Conservation (phyloP, 2,113 vertebrate species). For the Dicrurus megarhynchus region DNA sequence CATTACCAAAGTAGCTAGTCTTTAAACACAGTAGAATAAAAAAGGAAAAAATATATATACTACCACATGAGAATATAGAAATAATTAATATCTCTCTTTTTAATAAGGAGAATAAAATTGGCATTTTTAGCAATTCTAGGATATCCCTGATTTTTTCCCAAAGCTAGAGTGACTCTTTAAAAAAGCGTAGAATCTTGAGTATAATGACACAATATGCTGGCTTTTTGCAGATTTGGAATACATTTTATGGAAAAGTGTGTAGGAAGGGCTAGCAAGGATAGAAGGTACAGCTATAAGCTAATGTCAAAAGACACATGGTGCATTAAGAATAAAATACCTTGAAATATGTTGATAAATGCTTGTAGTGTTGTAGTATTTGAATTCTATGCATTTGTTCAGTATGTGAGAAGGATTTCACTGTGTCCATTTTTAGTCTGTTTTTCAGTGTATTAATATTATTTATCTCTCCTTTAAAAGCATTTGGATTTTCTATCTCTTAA, state of each 20-base stretch:
- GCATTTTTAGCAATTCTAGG: not conserved
- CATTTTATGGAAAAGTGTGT: not conserved
- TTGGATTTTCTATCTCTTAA: not conserved
- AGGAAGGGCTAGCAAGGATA: not conserved
- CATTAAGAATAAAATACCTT: not conserved
- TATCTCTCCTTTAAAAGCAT: not conserved
- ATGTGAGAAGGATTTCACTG: not conserved
- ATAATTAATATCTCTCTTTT: fast-evolving
- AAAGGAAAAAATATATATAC: not conserved
- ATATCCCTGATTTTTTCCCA: not conserved
- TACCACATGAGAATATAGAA: not conserved
- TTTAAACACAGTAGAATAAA: not conserved
- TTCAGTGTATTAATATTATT: not conserved
- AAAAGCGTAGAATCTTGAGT: not conserved
- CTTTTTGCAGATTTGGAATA: not conserved
- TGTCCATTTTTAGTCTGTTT: not conserved
- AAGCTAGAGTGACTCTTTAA: not conserved
- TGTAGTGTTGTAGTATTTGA: not conserved
- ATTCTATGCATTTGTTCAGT: not conserved
- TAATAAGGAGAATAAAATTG: not conserved
- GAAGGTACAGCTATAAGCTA: not conserved
- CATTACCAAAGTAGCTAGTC: not conserved
- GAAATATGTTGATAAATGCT: not conserved
- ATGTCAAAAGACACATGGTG: not conserved
- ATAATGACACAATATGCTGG: not conserved